phyloP scores from a whole-genome alignment of 2,113 vertebrate genomes.

The Phylloscopus trochiloides region DNA sequence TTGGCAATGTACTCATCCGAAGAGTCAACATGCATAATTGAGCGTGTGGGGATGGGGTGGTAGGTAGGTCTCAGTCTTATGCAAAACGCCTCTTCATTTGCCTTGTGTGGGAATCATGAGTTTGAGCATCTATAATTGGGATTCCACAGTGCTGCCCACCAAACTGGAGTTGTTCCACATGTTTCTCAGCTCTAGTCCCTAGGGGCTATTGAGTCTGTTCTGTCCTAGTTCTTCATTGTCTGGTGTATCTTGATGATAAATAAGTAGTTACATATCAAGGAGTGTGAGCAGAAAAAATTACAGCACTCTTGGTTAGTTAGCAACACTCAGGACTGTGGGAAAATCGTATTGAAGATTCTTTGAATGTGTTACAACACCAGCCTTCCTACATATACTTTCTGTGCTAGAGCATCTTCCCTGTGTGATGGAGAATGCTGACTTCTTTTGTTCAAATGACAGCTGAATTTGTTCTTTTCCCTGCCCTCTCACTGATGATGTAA shows the following conservation, averaged over 20 bases:
- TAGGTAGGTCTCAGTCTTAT: not conserved
- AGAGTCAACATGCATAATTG: not conserved
- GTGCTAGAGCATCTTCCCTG: not conserved
- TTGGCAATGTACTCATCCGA: not conserved
- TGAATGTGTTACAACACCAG: not conserved
- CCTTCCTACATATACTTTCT: not conserved
- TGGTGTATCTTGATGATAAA: not conserved
- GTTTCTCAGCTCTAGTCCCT: not conserved
- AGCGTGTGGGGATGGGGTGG: not conserved
- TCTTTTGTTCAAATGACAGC: not conserved
- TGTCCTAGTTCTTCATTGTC: not conserved
- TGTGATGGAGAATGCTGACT: rapidly evolving
- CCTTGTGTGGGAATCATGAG: not conserved
- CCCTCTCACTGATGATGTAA: not conserved
- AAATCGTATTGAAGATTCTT: not conserved
- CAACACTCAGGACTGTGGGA: not conserved
- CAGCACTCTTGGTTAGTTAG: not conserved
- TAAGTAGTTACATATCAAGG: not conserved
- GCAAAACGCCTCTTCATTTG: not conserved
- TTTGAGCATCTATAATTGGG: not conserved
- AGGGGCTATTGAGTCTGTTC: not conserved
- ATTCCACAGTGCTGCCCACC: not conserved
- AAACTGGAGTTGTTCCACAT: not conserved
- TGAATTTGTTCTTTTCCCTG: not conserved
- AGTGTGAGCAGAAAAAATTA: not conserved